Base-by-base conservation (phyloP, 2,113 vertebrate species). In the Empidonax traillii region DNA sequence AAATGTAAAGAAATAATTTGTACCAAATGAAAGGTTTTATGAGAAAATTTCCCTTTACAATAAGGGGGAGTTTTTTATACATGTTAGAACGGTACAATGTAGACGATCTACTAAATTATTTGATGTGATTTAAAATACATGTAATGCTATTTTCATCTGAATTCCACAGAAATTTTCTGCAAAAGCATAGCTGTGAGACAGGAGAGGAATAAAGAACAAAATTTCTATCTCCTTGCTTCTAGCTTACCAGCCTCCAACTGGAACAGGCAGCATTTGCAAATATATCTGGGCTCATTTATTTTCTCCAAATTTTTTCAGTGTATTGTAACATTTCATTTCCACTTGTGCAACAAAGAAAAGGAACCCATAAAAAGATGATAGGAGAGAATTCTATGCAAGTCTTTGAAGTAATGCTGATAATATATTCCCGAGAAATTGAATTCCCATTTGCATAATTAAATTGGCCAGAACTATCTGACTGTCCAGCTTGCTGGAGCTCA, bases 401-500 rank as follows among this genome's bases (percentile, higher is more conserved):
- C 88, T 97, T 71, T 89, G 77, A 97, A 95, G 43, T 78, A 90
- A 91, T 59, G 71, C 86, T 89, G 87, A 53, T 89, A 96, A 95
- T 93, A 51, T 47, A 92, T 88, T 80, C 65, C 85, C 4, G 2
- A 84, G 66, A 92, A 97, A 94, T 85, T 59, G 62, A 95, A 96
- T 91, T 97, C 13, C 91, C 39, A 87, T 96, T 96, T 97, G 69
- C 96, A 96, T 97, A 97, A 97, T 96, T 92, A 93, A 96, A 93
- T 88, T 96, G 87, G 83, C 72, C 89, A 93, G 96, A 97, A 94
- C 88, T 95, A 92, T 96, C 77, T 83, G 83, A 59, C 53, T 88
- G 53, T 91, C 88, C 67, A 93, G 52, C 71, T 94, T 91, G 95
- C 85, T 90, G 76, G n/a, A 92, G 55, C 85, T 88, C 76, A 95